phyloP scores from a whole-genome alignment of 2,888 invertebrate species.

The Erebia aethiops region DNA sequence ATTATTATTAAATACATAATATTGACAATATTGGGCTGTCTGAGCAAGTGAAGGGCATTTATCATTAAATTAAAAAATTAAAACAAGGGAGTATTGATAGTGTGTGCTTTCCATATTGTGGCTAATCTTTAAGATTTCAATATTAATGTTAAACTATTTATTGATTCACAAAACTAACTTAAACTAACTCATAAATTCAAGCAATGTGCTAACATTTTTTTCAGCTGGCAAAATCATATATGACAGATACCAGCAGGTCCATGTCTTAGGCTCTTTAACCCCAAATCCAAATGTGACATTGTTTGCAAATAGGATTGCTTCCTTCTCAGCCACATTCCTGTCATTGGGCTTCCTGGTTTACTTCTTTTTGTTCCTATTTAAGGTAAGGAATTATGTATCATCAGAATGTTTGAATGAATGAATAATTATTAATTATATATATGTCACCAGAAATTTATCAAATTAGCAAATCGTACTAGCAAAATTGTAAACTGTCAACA shows the following conservation, averaged over 20 bases:
- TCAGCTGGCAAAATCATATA: constrained; percentile 85
- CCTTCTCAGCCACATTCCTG: constrained; percentile 69
- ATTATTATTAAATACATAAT: too few relatives aligned
- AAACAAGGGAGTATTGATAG: too few relatives aligned
- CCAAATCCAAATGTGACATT: constrained; percentile 75
- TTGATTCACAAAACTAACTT: not conserved
- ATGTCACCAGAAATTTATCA: too few relatives aligned
- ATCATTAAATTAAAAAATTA: not conserved
- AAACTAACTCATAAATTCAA: not conserved
- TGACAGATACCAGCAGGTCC: constrained; percentile 85
- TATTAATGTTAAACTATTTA: too few relatives aligned
- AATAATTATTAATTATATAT: too few relatives aligned
- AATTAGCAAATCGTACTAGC: too few relatives aligned
- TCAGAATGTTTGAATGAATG: not conserved
- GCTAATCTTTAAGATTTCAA: too few relatives aligned
- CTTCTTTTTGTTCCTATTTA: constrained; percentile 71
- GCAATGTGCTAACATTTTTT: constrained; percentile 54
- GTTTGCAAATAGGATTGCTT: constrained; percentile 74
- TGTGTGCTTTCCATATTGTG: too few relatives aligned
- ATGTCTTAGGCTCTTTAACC: constrained; percentile 77
- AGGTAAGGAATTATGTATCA: constrained; percentile 59
- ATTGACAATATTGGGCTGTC: too few relatives aligned
- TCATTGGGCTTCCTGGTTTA: constrained; percentile 85
- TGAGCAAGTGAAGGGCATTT: too few relatives aligned
- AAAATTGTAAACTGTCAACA: too few relatives aligned